A percentile compares a stretch with the other conserved stretches of the same genome.
Evolutionary conservation across 2,797 vertebrate genomes (phyloP).

Genomic region (Setipinna tenuifilis): DNA sequence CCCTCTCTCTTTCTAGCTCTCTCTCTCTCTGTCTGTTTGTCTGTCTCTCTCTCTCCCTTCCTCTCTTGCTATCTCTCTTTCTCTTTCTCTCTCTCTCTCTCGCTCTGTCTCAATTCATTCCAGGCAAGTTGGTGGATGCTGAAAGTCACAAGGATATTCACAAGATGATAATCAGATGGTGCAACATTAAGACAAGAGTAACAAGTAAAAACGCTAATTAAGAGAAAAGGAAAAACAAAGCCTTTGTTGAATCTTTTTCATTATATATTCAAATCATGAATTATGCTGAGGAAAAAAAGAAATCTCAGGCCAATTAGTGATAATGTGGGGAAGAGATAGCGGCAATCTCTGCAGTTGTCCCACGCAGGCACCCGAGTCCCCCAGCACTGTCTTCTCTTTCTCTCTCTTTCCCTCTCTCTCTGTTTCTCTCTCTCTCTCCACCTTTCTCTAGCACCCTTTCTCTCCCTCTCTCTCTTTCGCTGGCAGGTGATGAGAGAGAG

Average conservation of each 20-base stretch:
- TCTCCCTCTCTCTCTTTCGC: neutral
- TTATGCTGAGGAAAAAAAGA: neutral
- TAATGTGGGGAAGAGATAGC: neutral
- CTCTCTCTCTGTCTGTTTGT: too few species aligned
- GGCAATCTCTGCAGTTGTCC: constrained; percentile 24
- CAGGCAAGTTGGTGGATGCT: neutral
- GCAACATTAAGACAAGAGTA: constrained; percentile 18
- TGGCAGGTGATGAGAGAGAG: constrained; percentile 40
- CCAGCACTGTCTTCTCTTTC: neutral
- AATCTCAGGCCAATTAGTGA: constrained; percentile 23
- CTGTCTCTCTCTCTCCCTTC: too few species aligned
- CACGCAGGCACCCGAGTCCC: neutral
- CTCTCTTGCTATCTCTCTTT: too few species aligned
- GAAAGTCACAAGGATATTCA: constrained; percentile 17
- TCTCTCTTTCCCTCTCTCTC: too few species aligned
- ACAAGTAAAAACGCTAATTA: constrained; percentile 16
- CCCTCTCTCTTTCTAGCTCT: too few species aligned
- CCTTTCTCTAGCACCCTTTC: too few species aligned
- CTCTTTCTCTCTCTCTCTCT: too few species aligned
- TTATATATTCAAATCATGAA: neutral
- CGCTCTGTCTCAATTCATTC: neutral
- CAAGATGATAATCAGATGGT: neutral
- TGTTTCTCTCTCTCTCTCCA: neutral
- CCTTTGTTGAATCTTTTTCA: constrained; percentile 15
- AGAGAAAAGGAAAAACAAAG: constrained; percentile 21